Evolutionary conservation across 2,113 vertebrate genomes (phyloP), one percentile per base, ranked within the genome.

Genomic region (Raja brachyura): DNA sequence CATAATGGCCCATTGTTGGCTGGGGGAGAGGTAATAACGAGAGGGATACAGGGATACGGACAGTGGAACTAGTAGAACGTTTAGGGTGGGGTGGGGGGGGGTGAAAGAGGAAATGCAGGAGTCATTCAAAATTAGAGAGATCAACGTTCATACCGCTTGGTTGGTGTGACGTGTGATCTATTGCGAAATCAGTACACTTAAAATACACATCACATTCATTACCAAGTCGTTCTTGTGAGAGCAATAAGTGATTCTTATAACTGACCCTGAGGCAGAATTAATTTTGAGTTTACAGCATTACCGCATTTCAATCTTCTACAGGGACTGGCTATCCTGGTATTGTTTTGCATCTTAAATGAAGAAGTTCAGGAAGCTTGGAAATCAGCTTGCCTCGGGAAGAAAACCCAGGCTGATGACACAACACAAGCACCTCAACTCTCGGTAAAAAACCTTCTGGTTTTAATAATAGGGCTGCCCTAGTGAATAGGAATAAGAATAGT

Each of bases 321-420:
- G 99, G 98, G 98, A 94, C 94, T 99, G 94, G 97, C 96, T 0
- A 97, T 98, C 93, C 96, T 98, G 94, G 94, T 99, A 94, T 96
- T 98, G 73, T 99, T 99, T 96, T 99, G 98, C 0, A 94, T 98
- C 86, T 96, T 99, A 94, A 98, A 99, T 31, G 96, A 98, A 6
- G 99, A 99, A 93, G 97, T 98, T 14, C 96, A 95, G 93, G 98
- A 99, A 86, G 98, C 98, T 39, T 99, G 98, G 98, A 97, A 97
- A 59, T 94, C 97, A 0, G 96, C 96, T 94, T 99, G 98, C 94
- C 94, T 98, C 6, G 96, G 97, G 93, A 98, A 97, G 95, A 99
- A 98, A 95, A 97, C 94, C 14, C 97, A 96, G 13, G 96, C 95
- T 0, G 98, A 99, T 93, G 98, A 99, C 88, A 94, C 96, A 1